Base-by-base conservation (phyloP, 2,888 invertebrate species). In the Furcula furcula region DNA sequence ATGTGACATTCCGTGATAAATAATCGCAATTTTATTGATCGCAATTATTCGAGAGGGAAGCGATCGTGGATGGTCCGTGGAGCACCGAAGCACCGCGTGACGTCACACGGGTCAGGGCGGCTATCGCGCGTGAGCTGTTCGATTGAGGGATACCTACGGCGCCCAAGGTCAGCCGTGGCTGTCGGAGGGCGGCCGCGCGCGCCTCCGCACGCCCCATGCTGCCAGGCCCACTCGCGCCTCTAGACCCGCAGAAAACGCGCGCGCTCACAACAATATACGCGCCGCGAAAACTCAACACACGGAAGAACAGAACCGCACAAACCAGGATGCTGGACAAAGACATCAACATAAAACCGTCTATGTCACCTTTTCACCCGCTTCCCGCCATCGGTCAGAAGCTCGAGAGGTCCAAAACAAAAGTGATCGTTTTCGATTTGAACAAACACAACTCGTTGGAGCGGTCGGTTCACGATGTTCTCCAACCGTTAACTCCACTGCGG, bases 251-350 rank as follows among this genome's bases (percentile, higher is more conserved):
- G 68, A 78, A 73, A 62, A 76, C 75, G 58, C 86, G 87, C 77
- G 85, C 85, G 19, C 76, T 88, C 31, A 80, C 86, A 14, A 82
- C 85, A 13, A 79, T 87, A 43, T 87, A 88, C 73, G 86, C 85
- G 66, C 87, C 86, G 64, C 75, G 84, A 20, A 88, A 84, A 63
- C 56, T 69, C 20, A 79, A 77, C 51, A 50, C 74, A 5, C 69
- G 86, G 7, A 81, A 80, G 41, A 71, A 81, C 46, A 79, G 67
- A 56, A 87, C 87, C 0, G 85, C 88, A 0, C 76, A 78, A 37
- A 56, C 66, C 37, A 85, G 81, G 38, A 89, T 89, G 89, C 63
- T 89, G 26, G 79, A 86, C 28, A 80, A 77, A 58, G 76, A 85
- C 14, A 58, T 80, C 5, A 66, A 74, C 3, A 54, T 81, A 36